Base-by-base conservation (phyloP, 2,797 vertebrate genomes). In the Hemibagrus guttatus region DNA sequence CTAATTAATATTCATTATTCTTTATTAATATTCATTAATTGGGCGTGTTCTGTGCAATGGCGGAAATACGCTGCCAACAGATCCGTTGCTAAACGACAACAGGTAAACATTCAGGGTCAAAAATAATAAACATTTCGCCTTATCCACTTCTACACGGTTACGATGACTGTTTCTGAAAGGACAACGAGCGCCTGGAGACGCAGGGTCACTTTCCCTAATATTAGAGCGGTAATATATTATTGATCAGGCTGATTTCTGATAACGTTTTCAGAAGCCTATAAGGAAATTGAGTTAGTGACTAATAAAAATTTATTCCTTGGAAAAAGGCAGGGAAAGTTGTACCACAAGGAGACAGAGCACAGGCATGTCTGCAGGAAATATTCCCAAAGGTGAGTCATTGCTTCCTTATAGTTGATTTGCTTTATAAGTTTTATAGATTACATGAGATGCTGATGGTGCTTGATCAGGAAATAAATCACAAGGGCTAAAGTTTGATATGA, bases 291-390 rank as follows among this genome's bases (percentile, higher is more conserved):
- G 35, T 23, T 35, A 9, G 6, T 26, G 28, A 76, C 7, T 76
- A 56, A 31, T 21, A 2, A 23, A 23, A 4, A 6, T 75, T 74
- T 21, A 23, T 83, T 54, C 86, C 14, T 71, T 39, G 35, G 59
- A 56, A 58, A 39, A 86, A 98, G 97, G 97, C 96, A 46, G 97
- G 96, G 31, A 96, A 96, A 92, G 23, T 87, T 58, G 42, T 83
- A 81, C 95, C 94, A 0, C 0, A 23, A 28, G 95, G 95, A 64
- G 89, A 95, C 69, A 91, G 90, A 0, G 93, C 90, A 26, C 88
- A 91, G 21, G 69, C 9, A 63, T 97, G 96, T 86, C 92, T 98
- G 42, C 89, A 92, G 71, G 96, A 98, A 87, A 87, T 90, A 56
- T 84, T 91, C 17, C 87, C 93, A 49, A 92, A 89, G 93, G 97